Evolutionary conservation across 2,797 vertebrate species (phyloP), one percentile per base, ranked within the genome.

Genomic region (Vireo griseus): DNA sequence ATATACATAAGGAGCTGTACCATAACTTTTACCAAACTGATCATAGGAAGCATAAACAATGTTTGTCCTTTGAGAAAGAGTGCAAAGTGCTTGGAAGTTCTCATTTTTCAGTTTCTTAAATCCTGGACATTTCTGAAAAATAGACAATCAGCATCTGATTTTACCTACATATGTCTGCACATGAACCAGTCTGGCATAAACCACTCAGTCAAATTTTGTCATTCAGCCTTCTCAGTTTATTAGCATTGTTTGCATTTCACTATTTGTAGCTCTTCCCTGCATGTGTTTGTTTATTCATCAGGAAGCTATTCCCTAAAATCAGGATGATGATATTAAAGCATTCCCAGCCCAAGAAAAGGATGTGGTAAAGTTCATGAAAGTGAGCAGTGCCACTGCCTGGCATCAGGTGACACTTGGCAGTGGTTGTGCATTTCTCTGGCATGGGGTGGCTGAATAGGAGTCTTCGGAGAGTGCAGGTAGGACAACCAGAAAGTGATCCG

Each of bases 361-460:
- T n/a, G 3, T 40, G 25, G 15, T 73, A 22, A 51, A 35, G 26
- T 57, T 76, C 35, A 57, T 28, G 61, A 77, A 74, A 31, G 18
- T 62, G 18, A 58, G 25, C 18, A 55, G 11, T 44, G 24, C 10
- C 51, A 45, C 3, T 55, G 13, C 14, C 26, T 42, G 16, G 14
- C 25, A 33, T 42, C 28, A n/a, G 18, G 15, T 65, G 20, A 47
- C 37, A 39, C 24, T 28, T 67, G 50, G 5, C 3, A 7, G 10
- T n/a, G 7, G 7, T 71, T 39, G 28, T 33, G 11, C 45, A 9
- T 83, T 58, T 88, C 40, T 76, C 33, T 2, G 4, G 10, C 0
- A 0, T 26, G 37, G 17, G 0, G 11, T 45, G 16, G 15, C 52
- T 81, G 54, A 17, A 21, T 14, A 26, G 35, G 11, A 39, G 4